Evolutionary conservation across 1,140 invertebrate species (phyloP).

Genomic region (Thalassaphorura encarpata): DNA sequence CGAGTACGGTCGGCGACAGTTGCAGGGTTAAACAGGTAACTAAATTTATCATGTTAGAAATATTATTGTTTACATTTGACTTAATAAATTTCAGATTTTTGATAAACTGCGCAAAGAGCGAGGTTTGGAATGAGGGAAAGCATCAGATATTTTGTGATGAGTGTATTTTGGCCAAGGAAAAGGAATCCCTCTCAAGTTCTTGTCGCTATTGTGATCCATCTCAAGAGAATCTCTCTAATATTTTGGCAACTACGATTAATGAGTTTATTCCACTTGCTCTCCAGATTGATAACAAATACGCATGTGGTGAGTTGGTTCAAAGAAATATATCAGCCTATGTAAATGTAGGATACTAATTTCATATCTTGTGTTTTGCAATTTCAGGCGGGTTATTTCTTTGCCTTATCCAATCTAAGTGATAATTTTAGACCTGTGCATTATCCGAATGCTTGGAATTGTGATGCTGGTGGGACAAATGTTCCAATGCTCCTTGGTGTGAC

Average conservation of each 20-base stretch:
- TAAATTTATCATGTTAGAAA: slow-evolving; percentile 4
- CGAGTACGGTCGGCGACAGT: slow-evolving; percentile 63
- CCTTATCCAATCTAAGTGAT: slow-evolving; percentile 20
- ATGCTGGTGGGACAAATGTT: background rate
- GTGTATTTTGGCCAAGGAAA: no score
- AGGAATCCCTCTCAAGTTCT: no score
- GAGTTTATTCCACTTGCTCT: no score
- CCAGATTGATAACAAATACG: no score
- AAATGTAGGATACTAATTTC: no score
- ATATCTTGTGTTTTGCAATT: slow-evolving; percentile 6
- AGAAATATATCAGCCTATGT: no score
- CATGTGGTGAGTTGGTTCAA: no score
- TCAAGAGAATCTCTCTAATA: no score
- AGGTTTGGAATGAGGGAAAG: background rate
- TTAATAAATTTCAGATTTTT: background rate
- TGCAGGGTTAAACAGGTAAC: slow-evolving; percentile 56
- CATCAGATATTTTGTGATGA: background rate
- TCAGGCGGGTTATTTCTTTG: slow-evolving; percentile 20
- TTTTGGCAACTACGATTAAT: no score
- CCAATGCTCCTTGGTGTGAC: slow-evolving; percentile 11
- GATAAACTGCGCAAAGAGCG: background rate
- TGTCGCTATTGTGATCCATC: no score
- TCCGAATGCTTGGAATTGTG: slow-evolving; percentile 14
- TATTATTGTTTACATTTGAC: background rate
- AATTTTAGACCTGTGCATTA: slow-evolving; percentile 14